Evolutionary conservation across 2,797 vertebrate species (phyloP), one percentile per base, ranked within the genome.

Genomic region (Vultur gryphus): DNA sequence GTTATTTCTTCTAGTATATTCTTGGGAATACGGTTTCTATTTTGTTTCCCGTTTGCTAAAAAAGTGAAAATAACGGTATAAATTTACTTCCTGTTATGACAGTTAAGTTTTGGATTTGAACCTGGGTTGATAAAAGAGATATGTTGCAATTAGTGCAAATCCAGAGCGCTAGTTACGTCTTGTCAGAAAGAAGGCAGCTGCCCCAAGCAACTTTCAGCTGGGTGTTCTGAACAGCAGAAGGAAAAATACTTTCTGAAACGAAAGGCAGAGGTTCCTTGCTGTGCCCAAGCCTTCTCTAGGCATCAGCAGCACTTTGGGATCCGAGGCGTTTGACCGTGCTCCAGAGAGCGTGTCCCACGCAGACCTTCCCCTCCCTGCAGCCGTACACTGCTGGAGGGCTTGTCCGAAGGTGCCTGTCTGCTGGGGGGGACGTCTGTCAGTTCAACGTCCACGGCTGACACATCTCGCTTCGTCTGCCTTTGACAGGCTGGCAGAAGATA

Each of bases 251-350:
- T 52, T 65, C 59, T 49, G 51, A 31, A 49, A 31, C 10, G 31
- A 41, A 49, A 41, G 17, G 25, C 58, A 55, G 49, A 29, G 35
- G 14, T 31, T 57, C 29, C 35, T 26, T 21, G 26, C 35, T 21
- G 10, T 65, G 51, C 58, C 41, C 26, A 33, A 28, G 37, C 25
- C 51, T 57, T 37, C 35, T 57, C 25, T 29, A 35, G 39, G 35
- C 9, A 0, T 17, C 41, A 52, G 55, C 21, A 49, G 25, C 26
- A 20, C 35, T 49, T 57, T 41, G 66, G 25, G 29, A 48, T 33
- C 33, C 0, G 1, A 48, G n/a, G 55, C 2, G 1, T 44, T 7
- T 37, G 57, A 25, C 58, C 17, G 3, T 41, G 20, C 48, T 26
- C 41, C n/a, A 29, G 23, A 33, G 29, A 49, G 4, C 6, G 1